Conservation (phyloP, 2,797 vertebrate species). For the Tangara arthus region DNA sequence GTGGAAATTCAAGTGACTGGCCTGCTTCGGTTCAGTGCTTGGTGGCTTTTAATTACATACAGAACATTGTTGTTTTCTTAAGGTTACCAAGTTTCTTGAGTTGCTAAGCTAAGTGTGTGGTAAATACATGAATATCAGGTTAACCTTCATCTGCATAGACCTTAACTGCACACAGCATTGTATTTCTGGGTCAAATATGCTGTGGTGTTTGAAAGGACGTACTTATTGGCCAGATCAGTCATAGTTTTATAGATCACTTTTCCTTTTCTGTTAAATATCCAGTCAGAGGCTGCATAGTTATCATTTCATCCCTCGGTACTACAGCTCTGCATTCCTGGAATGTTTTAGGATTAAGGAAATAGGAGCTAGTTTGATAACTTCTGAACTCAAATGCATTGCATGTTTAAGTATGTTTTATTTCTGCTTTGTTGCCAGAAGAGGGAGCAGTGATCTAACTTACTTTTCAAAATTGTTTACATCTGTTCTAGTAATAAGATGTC, state of each 20-base stretch:
- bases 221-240: neutral
- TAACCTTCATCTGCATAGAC: neutral
- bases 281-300: neutral
- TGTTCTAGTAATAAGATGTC: neutral
- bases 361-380: neutral
- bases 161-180: neutral
- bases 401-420: neutral
- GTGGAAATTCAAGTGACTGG: neutral
- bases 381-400: neutral
- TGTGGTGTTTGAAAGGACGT: neutral
- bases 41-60: neutral
- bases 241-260: neutral
- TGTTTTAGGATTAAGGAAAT: neutral
- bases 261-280: neutral
- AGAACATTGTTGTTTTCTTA: neutral
- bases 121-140: neutral
- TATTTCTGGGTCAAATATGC: neutral
- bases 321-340: neutral
- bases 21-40: neutral
- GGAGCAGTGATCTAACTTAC: neutral
- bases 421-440: constrained; percentile 3
- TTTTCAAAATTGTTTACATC: neutral
- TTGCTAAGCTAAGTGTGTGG: neutral
- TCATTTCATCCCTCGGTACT: neutral
- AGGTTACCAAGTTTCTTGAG: neutral